A percentile compares a stretch with the other conserved stretches of the same genome.
Conservation (phyloP, 1,140 invertebrate genomes). For the Thaumatotibia leucotreta region DNA sequence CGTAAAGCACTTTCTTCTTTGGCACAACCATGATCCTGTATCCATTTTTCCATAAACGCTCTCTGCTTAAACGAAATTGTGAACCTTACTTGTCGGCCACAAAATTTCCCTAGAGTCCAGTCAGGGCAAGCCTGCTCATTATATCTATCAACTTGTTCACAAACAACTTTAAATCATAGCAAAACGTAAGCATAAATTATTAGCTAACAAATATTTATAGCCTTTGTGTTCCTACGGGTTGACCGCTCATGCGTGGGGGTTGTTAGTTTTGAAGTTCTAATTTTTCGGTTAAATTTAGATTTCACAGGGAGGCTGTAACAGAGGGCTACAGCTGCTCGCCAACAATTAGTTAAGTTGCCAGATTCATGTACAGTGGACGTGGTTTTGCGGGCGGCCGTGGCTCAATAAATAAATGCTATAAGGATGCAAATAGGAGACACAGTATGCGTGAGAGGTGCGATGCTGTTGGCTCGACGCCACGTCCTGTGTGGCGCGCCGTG, state of each 20-base stretch:
- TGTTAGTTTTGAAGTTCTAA: not conserved
- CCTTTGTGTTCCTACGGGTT: not conserved
- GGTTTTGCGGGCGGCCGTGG: not conserved
- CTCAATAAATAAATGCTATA: not conserved
- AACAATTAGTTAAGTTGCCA: not conserved
- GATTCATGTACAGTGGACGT: not conserved
- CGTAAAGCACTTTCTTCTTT: not conserved
- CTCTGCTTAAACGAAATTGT: conserved; percentile 16
- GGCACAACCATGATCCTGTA: not conserved
- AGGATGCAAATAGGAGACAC: not conserved
- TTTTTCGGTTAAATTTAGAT: not conserved
- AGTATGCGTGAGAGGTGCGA: conserved; percentile 9
- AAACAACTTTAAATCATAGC: conserved; percentile 11
- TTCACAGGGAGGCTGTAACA: not conserved
- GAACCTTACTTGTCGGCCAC: conserved; percentile 19
- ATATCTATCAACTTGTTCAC: conserved; percentile 19
- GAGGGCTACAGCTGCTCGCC: not conserved
- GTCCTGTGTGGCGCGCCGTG: not conserved
- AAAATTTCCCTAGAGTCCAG: conserved; percentile 30
- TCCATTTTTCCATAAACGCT: conserved; percentile 17
- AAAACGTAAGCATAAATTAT: conserved; percentile 3
- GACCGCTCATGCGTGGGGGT: not conserved
- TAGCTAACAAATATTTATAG: conserved; percentile 8
- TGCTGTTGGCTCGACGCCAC: not conserved
- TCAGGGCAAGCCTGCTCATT: conserved; percentile 20